Percentiles rank a stretch among this genome's conserved stretches.
Evolutionary conservation across 2,113 vertebrate species (phyloP).

Genomic region (Oreocharis arfaki): DNA sequence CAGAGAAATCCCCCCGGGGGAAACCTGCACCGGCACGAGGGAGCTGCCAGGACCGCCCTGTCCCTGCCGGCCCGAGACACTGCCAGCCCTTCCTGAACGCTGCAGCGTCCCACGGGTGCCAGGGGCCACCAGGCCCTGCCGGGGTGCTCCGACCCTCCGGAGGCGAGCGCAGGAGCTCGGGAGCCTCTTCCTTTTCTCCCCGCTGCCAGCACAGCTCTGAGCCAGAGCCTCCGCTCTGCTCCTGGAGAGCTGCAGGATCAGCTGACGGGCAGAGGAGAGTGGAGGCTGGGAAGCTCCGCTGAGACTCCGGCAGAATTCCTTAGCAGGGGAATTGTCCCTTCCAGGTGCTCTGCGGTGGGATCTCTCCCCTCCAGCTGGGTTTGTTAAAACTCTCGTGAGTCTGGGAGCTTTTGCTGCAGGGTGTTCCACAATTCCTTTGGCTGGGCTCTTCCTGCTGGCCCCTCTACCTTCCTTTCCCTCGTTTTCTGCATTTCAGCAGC

Average conservation of each 20-base stretch:
- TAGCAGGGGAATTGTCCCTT: neutral
- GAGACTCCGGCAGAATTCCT: neutral
- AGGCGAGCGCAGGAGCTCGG: neutral
- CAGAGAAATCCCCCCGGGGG: neutral
- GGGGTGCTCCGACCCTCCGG: fast-evolving
- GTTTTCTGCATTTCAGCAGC: neutral
- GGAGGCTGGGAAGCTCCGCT: neutral
- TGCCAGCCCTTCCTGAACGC: neutral
- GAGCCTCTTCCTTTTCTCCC: neutral
- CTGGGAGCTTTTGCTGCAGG: neutral
- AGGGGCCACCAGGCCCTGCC: neutral
- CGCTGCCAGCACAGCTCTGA: neutral
- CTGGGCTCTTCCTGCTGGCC: neutral
- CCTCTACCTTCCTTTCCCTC: neutral
- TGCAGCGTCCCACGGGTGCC: fast-evolving
- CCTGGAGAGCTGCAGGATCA: neutral
- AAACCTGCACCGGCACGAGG: neutral
- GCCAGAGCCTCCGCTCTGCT: neutral
- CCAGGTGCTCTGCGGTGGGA: neutral
- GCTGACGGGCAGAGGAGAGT: neutral
- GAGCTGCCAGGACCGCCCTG: neutral
- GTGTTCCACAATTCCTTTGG: neutral
- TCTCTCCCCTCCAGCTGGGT: neutral
- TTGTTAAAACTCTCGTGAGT: neutral
- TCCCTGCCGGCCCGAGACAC: neutral